These are phyloP conservation scores for Elmis aenea DNA, from an alignment of 2,888 invertebrate genomes.

Conservation along the genomic window DNA sequence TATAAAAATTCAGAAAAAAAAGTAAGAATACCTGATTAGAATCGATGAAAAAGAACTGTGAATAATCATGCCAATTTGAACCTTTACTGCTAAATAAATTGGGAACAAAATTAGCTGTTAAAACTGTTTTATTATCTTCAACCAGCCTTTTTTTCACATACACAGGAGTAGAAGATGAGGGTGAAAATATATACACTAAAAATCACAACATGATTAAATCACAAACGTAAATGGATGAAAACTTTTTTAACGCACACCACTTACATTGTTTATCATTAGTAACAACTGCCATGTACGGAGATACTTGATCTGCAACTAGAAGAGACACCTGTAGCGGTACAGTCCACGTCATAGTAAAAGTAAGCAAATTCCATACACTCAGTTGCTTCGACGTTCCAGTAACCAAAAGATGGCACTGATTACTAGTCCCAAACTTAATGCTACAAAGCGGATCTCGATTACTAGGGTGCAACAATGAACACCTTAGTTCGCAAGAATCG, in stretches of 20 bases:
- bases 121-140: conserved; percentile 41
- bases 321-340: conserved; percentile 51
- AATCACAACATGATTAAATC: no score
- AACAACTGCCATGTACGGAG: conserved; percentile 64
- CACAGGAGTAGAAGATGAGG: conserved; percentile 52
- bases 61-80: conserved; percentile 56
- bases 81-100: conserved; percentile 43
- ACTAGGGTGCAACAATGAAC: conserved; percentile 50
- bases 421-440: conserved; percentile 55
- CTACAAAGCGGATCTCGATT: conserved; percentile 39
- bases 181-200: conserved; percentile 61
- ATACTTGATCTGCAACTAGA: conserved; percentile 57
- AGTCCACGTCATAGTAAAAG: conserved; percentile 64
- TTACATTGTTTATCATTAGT: conserved; percentile 61
- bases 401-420: conserved; percentile 56
- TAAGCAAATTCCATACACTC: conserved; percentile 68
- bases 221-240: conserved; percentile 4
- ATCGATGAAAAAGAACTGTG: conserved; percentile 59
- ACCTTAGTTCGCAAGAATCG: conserved; percentile 53
- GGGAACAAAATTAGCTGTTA: conserved; percentile 56
- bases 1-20: conserved; percentile 6
- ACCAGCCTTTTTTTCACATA: conserved; percentile 50
- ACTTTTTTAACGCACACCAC: conserved; percentile 30
- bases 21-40: conserved; percentile 50
- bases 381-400: conserved; percentile 54